Percentiles rank a stretch among this genome's conserved stretches.
Evolutionary conservation across 1,140 invertebrate genomes (phyloP).

Genomic region (Hycleus phaleratus): DNA sequence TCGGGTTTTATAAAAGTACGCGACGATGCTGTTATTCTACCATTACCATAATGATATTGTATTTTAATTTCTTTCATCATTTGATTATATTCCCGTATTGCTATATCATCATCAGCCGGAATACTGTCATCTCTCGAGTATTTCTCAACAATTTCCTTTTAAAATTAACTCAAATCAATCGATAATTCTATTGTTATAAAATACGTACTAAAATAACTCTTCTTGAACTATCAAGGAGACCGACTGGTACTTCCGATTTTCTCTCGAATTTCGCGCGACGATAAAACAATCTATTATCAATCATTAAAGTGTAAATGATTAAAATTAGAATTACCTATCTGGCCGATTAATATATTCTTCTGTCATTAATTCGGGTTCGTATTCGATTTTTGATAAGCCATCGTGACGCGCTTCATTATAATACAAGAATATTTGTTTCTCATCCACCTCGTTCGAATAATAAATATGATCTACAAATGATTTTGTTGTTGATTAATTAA

Average conservation of each 20-base stretch:
- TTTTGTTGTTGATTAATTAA: neutral
- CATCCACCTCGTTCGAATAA: conserved; percentile 10
- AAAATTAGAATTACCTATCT: conserved; percentile 14
- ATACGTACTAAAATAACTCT: conserved; percentile 41
- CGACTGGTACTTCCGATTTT: conserved; percentile 19
- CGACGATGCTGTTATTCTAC: conserved; percentile 57
- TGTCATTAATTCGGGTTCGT: conserved; percentile 48
- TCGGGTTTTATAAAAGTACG: conserved; percentile 58
- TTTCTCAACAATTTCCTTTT: too few relatives aligned
- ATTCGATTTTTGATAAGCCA: conserved; percentile 54
- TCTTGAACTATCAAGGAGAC: conserved; percentile 39
- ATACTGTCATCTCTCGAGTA: too few relatives aligned
- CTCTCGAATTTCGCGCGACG: conserved; percentile 27
- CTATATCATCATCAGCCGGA: conserved; percentile 52
- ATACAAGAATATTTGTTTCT: conserved; percentile 56
- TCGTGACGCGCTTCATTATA: conserved; percentile 59
- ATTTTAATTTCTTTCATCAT: conserved; percentile 54
- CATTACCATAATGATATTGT: conserved; percentile 60
- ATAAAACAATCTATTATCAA: conserved; percentile 25
- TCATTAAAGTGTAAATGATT: too few relatives aligned
- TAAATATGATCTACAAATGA: conserved; percentile 54
- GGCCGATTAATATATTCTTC: conserved; percentile 58
- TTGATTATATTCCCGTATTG: conserved; percentile 55
- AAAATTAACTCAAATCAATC: neutral
- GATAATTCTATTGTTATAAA: neutral